These are phyloP conservation scores for Crotalus viridis DNA, from an alignment of 2,113 vertebrate species.

Conservation along the genomic window DNA sequence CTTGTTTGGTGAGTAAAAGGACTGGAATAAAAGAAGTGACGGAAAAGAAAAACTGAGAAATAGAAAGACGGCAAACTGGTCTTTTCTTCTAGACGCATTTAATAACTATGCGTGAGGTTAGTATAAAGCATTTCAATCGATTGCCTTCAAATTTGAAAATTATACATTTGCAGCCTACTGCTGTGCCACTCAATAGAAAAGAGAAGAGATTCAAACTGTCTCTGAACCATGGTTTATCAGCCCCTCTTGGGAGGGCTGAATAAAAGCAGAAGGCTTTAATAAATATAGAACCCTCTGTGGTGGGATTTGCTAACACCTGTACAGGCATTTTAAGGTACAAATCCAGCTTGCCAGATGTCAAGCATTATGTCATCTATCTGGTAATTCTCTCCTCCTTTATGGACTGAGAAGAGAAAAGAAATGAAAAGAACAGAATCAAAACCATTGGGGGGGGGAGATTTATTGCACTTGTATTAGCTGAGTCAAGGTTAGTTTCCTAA, in stretches of 20 bases:
- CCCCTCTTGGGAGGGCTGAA: slow-evolving; percentile 43
- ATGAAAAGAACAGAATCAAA: slow-evolving; percentile 33
- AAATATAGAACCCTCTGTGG: slow-evolving; percentile 38
- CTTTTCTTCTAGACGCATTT: slow-evolving; percentile 71
- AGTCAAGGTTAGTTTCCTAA: slow-evolving; percentile 28
- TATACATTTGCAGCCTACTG: slow-evolving; percentile 76
- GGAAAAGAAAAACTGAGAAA: slow-evolving; percentile 61
- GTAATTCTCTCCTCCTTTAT: slow-evolving; percentile 37
- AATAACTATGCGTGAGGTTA: slow-evolving; percentile 71
- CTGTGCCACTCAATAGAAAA: slow-evolving; percentile 74
- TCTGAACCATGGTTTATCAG: slow-evolving; percentile 53
- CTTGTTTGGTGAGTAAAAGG: slow-evolving; percentile 89
- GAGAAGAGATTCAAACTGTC: slow-evolving; percentile 66
- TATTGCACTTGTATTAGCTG: not conserved
- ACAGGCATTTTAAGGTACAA: slow-evolving; percentile 60
- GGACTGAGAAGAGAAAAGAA: not conserved
- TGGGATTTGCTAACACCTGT: slow-evolving; percentile 53
- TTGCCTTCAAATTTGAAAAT: slow-evolving; percentile 89
- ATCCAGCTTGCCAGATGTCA: slow-evolving; percentile 30
- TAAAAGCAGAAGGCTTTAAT: slow-evolving; percentile 64
- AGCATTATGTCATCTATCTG: slow-evolving; percentile 49
- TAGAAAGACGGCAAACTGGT: slow-evolving; percentile 64
- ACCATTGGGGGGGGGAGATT: not conserved
- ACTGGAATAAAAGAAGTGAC: slow-evolving; percentile 50
- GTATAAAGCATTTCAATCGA: slow-evolving; percentile 82